Evolutionary conservation across 2,113 vertebrate species (phyloP), one percentile per base, ranked within the genome.

Genomic region (Tauraco erythrolophus): DNA sequence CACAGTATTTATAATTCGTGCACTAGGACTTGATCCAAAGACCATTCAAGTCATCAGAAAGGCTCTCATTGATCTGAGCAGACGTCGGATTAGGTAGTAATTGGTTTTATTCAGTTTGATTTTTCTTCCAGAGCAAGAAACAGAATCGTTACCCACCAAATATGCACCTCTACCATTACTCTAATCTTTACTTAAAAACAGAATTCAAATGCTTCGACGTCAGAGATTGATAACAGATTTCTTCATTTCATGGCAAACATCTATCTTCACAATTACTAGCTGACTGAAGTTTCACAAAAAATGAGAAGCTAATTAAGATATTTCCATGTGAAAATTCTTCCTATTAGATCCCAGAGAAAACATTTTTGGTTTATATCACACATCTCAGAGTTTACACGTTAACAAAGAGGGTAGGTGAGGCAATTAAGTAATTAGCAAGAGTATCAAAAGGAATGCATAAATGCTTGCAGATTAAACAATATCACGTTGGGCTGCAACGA

Each of bases 41-140:
- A 28, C 46, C 37, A 88, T 86, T 88, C 66, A 77, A 91, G 54
- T 74, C 31, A 84, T 45, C 46, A 74, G 57, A 95, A 91, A 78
- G 57, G 48, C 24, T 84, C 35, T 65, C 62, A 39, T 9, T 89
- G 71, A 77, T 78, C 45, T 30, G 11, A 89, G 25, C 2, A 5
- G 33, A 56, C 45, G 83, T 64, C 1, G 28, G 64, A 81, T 82
- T 35, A 83, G 51, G 27, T 41, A 48, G 69, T 68, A 76, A 89
- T 75, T 88, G 39, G 23, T 43, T 95, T 76, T 57, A 95, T 57
- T 91, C 72, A 53, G 58, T 80, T 83, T 82, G 24, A n/a, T 82
- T 95, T 88, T 94, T 65, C 70, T 93, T 51, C 81, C 30, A 41
- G 28, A 89, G 53, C 43, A 92, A 86, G 31, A 57, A 86, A 88